These are phyloP conservation scores for Timema podura DNA, from an alignment of 2,888 invertebrate species.

Conservation along the genomic window DNA sequence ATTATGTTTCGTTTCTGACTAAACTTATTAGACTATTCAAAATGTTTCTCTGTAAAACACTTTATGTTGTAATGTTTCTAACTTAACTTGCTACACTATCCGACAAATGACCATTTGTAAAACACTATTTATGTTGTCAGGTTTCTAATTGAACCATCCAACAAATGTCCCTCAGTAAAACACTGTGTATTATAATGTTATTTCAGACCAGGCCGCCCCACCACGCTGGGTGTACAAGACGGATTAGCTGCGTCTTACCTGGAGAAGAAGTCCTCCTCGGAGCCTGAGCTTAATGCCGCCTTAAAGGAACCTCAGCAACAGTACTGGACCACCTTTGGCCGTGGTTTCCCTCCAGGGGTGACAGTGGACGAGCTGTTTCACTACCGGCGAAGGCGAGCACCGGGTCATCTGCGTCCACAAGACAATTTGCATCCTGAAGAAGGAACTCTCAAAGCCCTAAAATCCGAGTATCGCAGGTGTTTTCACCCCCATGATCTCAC, in stretches of 20 bases:
- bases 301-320: slow-evolving; percentile 4
- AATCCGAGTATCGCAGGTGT: slow-evolving; percentile 41
- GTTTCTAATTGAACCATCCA: too few species aligned
- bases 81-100: too few species aligned
- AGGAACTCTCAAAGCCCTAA: slow-evolving; percentile 42
- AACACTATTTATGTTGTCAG: too few species aligned
- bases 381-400: slow-evolving; percentile 48
- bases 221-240: slow-evolving; percentile 15
- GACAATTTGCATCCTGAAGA: slow-evolving; percentile 42
- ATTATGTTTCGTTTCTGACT: too few species aligned
- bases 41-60: too few species aligned
- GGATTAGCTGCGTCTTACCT: slow-evolving; percentile 15
- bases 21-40: too few species aligned
- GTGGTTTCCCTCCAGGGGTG: slow-evolving; percentile 47
- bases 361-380: slow-evolving; percentile 53
- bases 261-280: slow-evolving; percentile 24
- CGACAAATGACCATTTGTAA: too few species aligned
- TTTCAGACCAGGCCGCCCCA: slow-evolving; percentile 18
- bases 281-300: slow-evolving; percentile 26
- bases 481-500: slow-evolving; percentile 13
- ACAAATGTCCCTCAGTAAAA: too few species aligned
- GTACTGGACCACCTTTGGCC: slow-evolving; percentile 18
- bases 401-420: slow-evolving; percentile 37
- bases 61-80: too few species aligned
- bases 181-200: neutral